Conservation (phyloP, 2,888 invertebrate genomes). For the Hemicrepidius hirtus region DNA sequence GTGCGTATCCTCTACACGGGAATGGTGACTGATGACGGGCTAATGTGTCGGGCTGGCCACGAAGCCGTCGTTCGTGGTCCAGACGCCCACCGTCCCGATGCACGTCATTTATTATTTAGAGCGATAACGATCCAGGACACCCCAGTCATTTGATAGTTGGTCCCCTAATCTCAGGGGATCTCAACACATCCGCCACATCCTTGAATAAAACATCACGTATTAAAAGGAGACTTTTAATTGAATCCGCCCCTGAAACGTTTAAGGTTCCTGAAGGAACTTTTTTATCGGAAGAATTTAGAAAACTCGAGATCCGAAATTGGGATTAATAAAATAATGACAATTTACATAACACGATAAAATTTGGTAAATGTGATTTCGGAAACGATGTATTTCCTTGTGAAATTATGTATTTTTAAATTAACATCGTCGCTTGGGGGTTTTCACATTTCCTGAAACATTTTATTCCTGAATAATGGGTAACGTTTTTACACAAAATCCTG, state of each 20-base stretch:
- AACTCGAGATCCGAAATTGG: not conserved
- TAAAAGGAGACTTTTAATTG: conserved; percentile 46
- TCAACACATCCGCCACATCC: conserved; percentile 59
- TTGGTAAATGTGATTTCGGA: not conserved
- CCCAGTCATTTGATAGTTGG: conserved; percentile 63
- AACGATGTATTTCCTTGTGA: not conserved
- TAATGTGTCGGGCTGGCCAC: conserved; percentile 56
- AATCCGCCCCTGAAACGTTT: conserved; percentile 29
- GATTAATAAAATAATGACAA: not conserved
- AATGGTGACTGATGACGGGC: conserved; percentile 53
- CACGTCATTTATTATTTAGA: conserved; percentile 63
- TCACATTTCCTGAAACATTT: too few relatives aligned
- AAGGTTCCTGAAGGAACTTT: not conserved
- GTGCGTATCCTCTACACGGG: conserved; percentile 30
- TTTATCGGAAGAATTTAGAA: too few relatives aligned
- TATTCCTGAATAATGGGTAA: too few relatives aligned
- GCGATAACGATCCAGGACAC: conserved; percentile 67
- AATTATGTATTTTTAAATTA: not conserved
- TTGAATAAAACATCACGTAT: conserved; percentile 64
- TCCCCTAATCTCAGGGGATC: conserved; percentile 59
- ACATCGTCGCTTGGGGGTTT: not conserved
- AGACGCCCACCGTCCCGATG: conserved; percentile 54
- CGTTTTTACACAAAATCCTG: too few relatives aligned
- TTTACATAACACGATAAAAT: not conserved
- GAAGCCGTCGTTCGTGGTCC: conserved; percentile 53